Conservation (phyloP, 2,888 invertebrate species). For the Ormyrus labotus region DNA sequence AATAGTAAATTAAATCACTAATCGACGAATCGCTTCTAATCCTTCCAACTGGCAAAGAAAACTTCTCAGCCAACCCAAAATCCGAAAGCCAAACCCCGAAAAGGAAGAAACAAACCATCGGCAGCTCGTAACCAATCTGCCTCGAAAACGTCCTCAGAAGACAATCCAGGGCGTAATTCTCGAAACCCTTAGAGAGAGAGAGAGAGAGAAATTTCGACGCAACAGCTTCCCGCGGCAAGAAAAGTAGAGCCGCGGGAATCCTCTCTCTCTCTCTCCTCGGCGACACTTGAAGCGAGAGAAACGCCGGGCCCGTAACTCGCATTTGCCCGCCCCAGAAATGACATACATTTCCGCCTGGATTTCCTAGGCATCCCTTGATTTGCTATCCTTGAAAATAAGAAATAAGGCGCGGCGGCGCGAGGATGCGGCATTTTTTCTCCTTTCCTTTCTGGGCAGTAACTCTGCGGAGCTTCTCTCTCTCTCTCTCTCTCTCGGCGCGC, state of each 20-base stretch:
- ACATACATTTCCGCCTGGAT: conserved; percentile 55
- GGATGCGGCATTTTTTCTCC: conserved; percentile 15
- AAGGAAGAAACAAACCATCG: too few relatives aligned
- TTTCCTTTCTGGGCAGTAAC: not conserved
- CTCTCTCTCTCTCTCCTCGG: not conserved
- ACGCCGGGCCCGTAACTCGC: conserved; percentile 56
- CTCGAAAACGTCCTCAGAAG: not conserved
- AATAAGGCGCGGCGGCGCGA: conserved; percentile 38
- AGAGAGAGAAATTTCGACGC: conserved; percentile 21
- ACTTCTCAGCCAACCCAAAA: too few relatives aligned
- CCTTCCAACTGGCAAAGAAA: too few relatives aligned
- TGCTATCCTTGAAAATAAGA: conserved; percentile 58
- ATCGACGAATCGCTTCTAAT: too few relatives aligned
- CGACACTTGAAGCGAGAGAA: conserved; percentile 47
- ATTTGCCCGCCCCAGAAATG: conserved; percentile 56
- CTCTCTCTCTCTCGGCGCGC: not conserved
- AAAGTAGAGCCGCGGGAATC: not conserved
- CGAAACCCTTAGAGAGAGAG: not conserved
- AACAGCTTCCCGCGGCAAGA: not conserved
- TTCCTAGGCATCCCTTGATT: conserved; percentile 57
- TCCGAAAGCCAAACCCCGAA: too few relatives aligned
- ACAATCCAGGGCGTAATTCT: not conserved
- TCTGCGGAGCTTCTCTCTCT: not conserved
- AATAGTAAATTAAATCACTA: too few relatives aligned
- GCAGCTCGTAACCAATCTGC: too few relatives aligned